phyloP scores from a whole-genome alignment of 1,140 invertebrate genomes.

The Apis mellifera region Amel_HAv3.1 CM009932.2:15204501-15205000 shows the following conservation, averaged over 20 bases:
- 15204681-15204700: slow-evolving; percentile 73
- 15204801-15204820: slow-evolving; percentile 70
- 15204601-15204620: slow-evolving; percentile 75
- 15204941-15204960: slow-evolving; percentile 50
- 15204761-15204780: slow-evolving; percentile 70
- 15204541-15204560: slow-evolving; percentile 66
- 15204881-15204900: neutral
- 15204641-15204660: slow-evolving; percentile 65
- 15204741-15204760: slow-evolving; percentile 66
- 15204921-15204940: slow-evolving; percentile 35
- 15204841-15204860: slow-evolving; percentile 48
- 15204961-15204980: slow-evolving; percentile 44
- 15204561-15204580: neutral
- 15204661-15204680: slow-evolving; percentile 71
- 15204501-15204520: slow-evolving; percentile 41
- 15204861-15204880: slow-evolving; percentile 7
- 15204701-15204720: slow-evolving; percentile 70
- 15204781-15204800: slow-evolving; percentile 70
- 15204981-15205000: slow-evolving; percentile 49
- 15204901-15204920: slow-evolving; percentile 11
- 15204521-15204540: slow-evolving; percentile 69
- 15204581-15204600: neutral
- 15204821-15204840: slow-evolving; percentile 70
- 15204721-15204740: slow-evolving; percentile 68
- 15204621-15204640: slow-evolving; percentile 65